Base-by-base conservation (phyloP, 2,113 vertebrate species). In the Eleginops maclovinus region DNA sequence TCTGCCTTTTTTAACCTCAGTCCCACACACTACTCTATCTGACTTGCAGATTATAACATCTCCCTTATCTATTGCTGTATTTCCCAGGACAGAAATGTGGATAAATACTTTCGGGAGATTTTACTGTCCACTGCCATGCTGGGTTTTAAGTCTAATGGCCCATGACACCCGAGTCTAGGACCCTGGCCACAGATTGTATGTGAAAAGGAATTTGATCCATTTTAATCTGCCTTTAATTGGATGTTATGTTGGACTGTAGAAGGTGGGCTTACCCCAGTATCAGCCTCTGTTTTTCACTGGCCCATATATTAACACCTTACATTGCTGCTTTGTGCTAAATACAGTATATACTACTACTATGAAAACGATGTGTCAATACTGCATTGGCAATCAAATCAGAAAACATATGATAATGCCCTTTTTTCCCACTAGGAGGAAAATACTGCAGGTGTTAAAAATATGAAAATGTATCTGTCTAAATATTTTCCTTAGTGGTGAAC, bases 141-240 rank as follows among this genome's bases (percentile, higher is more conserved):
- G 26, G 28, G 84, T 88, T 87, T 40, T 62, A 59, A 73, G 74
- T 16, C 61, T 79, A 89, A 89, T 87, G 40, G 62, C 11, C 75
- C 46, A 0, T 89, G 82, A 77, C 79, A 74, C n/a, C 26, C 43
- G 24, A 63, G 36, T 75, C 61, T 80, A 73, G 76, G 13, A 4
- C 31, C 55, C 46, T 19, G 63, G 9, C 58, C 51, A 74, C 60
- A 81, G 60, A 54, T 55, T 84, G 50, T 68, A 55, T 77, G 84
- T 75, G 85, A 86, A 79, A 85, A 82, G 62, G 70, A 81, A 78
- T 89, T 62, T 78, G 69, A 88, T 90, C 62, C 76, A 53, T 75
- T 88, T 88, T 89, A 89, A 87, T 92, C 90, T 93, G 79, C 61
- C 75, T 83, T 81, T 90, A 90, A 91, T 89, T 88, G 75, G 79